Evolutionary conservation across 2,888 invertebrate species (phyloP), one percentile per base, ranked within the genome.

Genomic region (Acleris holmiana): DNA sequence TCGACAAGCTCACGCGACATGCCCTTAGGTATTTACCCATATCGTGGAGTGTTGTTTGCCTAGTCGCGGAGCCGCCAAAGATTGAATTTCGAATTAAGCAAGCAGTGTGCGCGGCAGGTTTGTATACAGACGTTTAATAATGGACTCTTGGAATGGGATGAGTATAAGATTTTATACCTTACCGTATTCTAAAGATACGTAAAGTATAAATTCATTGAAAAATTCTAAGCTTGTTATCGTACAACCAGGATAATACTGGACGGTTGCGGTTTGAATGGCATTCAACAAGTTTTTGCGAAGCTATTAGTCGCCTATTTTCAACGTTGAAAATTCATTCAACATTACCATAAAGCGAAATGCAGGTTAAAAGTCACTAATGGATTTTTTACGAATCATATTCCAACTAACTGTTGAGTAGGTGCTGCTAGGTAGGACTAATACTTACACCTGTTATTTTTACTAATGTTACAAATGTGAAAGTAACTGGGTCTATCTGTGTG

Each of bases 51-150:
- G 71, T 73, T 79, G 73, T 74, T 73, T 73, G 73, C 66, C 21
- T 59, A 65, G 61, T 53, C 25, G 56, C 67, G 71, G 61, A 69
- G 65, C 67, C 69, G 68, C 66, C 63, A 66, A 74, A 78, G 77
- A 80, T 78, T 78, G 73, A 72, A 79, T 77, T 76, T 70, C 59
- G 70, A 73, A 79, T 76, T 73, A 72, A 68, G 69, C 66, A 69
- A 66, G 68, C 69, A 69, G 73, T 73, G 69, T 71, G 68, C 76
- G 71, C 68, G 67, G 58, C 59, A 53, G 68, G 72, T 71, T 69
- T 68, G 70, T 70, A 68, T 66, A 68, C 57, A 67, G 69, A 73
- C 71, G 73, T 75, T 71, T 75, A 76, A 69, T 73, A 73, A 73
- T 68, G 69, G 53, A 17, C 47, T 48, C 41, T 18, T 7, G 18